Base-by-base conservation (phyloP, 2,797 vertebrate species). In the Amphiprion clarkii region DNA sequence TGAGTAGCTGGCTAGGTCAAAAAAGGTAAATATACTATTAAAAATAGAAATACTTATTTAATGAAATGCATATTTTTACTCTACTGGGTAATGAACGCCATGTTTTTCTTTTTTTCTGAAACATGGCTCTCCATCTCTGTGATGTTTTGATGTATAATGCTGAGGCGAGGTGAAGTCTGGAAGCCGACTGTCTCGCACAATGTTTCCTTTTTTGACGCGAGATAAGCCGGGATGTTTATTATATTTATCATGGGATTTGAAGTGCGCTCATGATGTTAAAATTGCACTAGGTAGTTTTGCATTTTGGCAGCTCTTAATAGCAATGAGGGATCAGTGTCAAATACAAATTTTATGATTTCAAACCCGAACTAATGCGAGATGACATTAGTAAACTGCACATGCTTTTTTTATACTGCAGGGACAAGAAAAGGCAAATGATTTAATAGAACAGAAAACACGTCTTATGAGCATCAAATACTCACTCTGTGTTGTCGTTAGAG, bases 331-430 rank as follows among this genome's bases (percentile, higher is more conserved):
- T 68, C 46, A 36, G 25, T 59, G 68, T 69, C 68, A 69, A 78
- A 73, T 66, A 27, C 46, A 60, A 16, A 21, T 63, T 63, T 53
- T 16, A 64, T 60, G 58, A 66, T 75, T 76, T 82, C 9, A 67
- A 64, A 65, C 31, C 17, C 29, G 46, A 78, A 21, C 46, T 74
- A 65, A 78, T 51, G 21, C n/a, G 14, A 53, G 56, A 17, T 25
- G 68, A 49, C 61, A 51, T 31, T 19, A 48, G 67, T 54, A 74
- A 62, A 65, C 66, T 40, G 52, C 48, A 11, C 27, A 10, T 21
- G 33, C 36, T 63, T 31, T 56, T 19, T 39, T 16, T 40, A 10
- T 17, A 23, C 58, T 57, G 5, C 53, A n/a, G 46, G 59, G 40
- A 63, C 14, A 10, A 55, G 54, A 44, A 46, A 31, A 66, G 57